Percentiles rank a stretch among this genome's conserved stretches.
Evolutionary conservation across 2,888 invertebrate species (phyloP).

Genomic region (Kuschelorhynchus macadamiae): DNA sequence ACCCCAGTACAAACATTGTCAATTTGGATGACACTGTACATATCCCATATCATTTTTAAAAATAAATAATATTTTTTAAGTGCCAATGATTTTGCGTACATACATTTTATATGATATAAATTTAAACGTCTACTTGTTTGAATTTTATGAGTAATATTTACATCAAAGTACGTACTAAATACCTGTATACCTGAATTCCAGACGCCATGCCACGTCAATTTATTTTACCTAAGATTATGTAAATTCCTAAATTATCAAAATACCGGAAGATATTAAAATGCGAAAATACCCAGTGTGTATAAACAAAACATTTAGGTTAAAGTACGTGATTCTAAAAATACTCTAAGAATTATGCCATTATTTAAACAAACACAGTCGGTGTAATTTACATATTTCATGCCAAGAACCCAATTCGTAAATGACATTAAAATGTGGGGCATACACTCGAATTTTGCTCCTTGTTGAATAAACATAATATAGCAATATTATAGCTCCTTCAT

Average conservation of each 20-base stretch:
- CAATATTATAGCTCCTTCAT: no score
- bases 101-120: no score
- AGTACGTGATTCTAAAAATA: constrained; percentile 36
- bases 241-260: constrained; percentile 25
- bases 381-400: constrained; percentile 32
- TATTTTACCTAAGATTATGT: constrained; percentile 14
- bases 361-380: constrained; percentile 36
- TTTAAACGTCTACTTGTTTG: no score
- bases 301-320: constrained; percentile 39
- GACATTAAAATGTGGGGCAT: constrained; percentile 33
- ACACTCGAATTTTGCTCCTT: constrained; percentile 18
- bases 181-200: background rate
- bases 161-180: no score
- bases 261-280: constrained; percentile 37
- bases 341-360: constrained; percentile 34
- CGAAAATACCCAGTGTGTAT: constrained; percentile 25
- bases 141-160: no score
- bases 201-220: background rate
- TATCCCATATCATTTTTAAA: no score
- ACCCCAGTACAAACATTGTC: no score
- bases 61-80: no score
- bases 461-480: no score
- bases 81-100: no score
- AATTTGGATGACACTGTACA: no score
- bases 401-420: constrained; percentile 14